Conservation (phyloP, 1,140 invertebrate genomes). For the Intoshia linei region DNA sequence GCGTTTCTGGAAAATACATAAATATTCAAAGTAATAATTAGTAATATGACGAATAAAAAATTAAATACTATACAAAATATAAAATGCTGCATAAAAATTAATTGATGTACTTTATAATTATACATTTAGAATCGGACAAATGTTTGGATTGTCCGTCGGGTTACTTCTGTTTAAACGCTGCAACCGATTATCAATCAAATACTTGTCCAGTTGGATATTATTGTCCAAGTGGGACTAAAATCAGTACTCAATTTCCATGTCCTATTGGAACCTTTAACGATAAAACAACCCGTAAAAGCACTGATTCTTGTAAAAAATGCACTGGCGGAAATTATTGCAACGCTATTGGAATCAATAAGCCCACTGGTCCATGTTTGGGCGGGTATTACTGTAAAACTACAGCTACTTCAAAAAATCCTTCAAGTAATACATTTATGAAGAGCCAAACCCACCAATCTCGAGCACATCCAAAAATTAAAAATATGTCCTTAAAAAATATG, state of each 20-base stretch:
- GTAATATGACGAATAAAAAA: too few species aligned
- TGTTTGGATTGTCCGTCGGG: conserved; percentile 13
- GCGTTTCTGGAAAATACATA: too few species aligned
- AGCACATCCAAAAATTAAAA: too few species aligned
- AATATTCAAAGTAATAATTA: not conserved
- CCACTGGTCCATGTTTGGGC: conserved; percentile 8
- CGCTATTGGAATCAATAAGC: conserved; percentile 10
- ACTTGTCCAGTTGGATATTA: conserved; percentile 14
- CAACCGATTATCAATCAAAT: conserved; percentile 11
- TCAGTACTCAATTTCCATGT: conserved; percentile 12
- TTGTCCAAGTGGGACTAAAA: conserved; percentile 15
- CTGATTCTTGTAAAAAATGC: conserved; percentile 11
- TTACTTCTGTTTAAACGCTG: conserved; percentile 8
- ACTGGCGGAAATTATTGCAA: conserved; percentile 15
- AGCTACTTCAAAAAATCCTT: conserved; percentile 10
- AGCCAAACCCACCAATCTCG: conserved; percentile 11
- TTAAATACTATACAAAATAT: not conserved
- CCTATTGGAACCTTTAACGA: conserved; percentile 14
- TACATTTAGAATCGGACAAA: not conserved
- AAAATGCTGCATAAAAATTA: not conserved
- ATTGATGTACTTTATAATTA: not conserved
- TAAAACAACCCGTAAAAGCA: conserved; percentile 8
- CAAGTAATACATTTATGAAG: conserved; percentile 9
- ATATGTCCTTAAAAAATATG: too few species aligned
- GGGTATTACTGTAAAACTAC: conserved; percentile 5